Base-by-base conservation (phyloP, 2,888 invertebrate genomes). In the Venustoraphidia nigricollis region DNA sequence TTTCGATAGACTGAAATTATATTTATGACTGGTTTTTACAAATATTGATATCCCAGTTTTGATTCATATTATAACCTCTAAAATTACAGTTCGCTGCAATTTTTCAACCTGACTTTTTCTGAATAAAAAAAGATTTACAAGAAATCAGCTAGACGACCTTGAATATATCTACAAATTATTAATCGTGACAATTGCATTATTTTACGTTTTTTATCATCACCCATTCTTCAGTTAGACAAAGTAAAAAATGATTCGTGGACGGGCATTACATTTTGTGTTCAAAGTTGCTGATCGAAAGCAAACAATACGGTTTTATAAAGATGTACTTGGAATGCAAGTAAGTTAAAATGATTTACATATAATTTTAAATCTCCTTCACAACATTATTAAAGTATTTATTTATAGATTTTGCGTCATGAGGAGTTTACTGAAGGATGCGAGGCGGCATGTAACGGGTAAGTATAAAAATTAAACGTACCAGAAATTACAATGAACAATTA, bases 361-460 rank as follows among this genome's bases (percentile, higher is more conserved):
- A 39, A 27, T n/a, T 47, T 36, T 11, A 42, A 38, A 40, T 13
- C 11, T 47, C 5, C n/a, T 6, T 37, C 14, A 36, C n/a, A 37
- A n/a, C n/a, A n/a, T 42, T n/a, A 36, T 14, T 27, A 49, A 44
- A 35, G 13, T 27, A 17, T 34, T 44, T 14, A 36, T 53, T 58
- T 59, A 35, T 53, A 90, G 91, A 83, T 95, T 46, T 69, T 95
- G 51, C 77, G 97, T 50, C 97, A 98, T 70, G 97, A 97, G 68
- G 97, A 98, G 68, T 98, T 98, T 66, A 80, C 82, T 52, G 88
- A 95, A 66, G 96, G 95, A 2, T 98, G 97, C 69, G 90, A 93
- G 62, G 97, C 97, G 14, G 77, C 91, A 44, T 98, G 97, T 66
- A 97, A 97, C 76, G 97, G 96, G 93, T 93, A 70, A 66, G 66